These are phyloP conservation scores for Torymus texanus DNA, from an alignment of 2,888 invertebrate species.

Conservation along the genomic window DNA sequence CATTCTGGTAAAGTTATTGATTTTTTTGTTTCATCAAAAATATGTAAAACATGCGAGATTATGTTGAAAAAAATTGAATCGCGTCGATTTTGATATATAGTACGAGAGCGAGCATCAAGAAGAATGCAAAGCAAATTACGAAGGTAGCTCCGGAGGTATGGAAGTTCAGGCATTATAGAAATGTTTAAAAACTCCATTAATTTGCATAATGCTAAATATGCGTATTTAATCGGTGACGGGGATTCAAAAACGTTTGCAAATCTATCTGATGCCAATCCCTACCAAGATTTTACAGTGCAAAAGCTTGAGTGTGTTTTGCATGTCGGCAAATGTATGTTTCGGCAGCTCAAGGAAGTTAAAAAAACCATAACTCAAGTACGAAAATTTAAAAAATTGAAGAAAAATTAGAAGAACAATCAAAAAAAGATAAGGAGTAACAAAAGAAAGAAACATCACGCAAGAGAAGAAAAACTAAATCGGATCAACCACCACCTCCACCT, in stretches of 20 bases:
- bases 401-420: slow-evolving; percentile 1
- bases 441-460: slow-evolving; percentile 27
- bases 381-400: neutral
- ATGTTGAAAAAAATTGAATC: no score
- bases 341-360: slow-evolving; percentile 43
- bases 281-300: slow-evolving; percentile 29
- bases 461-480: slow-evolving; percentile 18
- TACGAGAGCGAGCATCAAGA: slow-evolving; percentile 27
- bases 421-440: slow-evolving; percentile 23
- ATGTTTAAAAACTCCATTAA: slow-evolving; percentile 34
- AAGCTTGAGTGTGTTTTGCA: slow-evolving; percentile 44
- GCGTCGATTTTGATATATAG: no score
- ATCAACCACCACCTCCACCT: slow-evolving; percentile 6
- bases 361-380: slow-evolving; percentile 17
- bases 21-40: no score
- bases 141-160: slow-evolving; percentile 43
- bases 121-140: slow-evolving; percentile 27
- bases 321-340: slow-evolving; percentile 41
- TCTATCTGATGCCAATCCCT: slow-evolving; percentile 41
- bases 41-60: no score
- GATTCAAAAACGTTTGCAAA: slow-evolving; percentile 53
- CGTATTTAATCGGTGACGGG: slow-evolving; percentile 48
- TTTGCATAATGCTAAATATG: no score
- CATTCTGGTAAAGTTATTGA: no score
- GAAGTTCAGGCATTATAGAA: slow-evolving; percentile 37